Evolutionary conservation across 2,797 vertebrate genomes (phyloP), one percentile per base, ranked within the genome.

Genomic region (Balearica regulorum): DNA sequence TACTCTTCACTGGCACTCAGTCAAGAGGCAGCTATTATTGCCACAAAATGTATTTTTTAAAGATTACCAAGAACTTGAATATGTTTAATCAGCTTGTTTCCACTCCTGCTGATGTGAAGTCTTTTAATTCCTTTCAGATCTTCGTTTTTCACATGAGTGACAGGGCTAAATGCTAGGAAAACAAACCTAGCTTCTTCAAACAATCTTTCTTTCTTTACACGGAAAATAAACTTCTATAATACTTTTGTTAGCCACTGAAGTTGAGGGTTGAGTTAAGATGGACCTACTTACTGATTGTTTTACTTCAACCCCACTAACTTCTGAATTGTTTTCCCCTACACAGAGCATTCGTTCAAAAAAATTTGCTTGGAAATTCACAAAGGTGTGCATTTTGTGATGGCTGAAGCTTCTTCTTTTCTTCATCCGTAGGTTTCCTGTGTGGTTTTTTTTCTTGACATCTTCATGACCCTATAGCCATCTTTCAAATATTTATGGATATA

Each of bases 1-100:
- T 58, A 81, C 13, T 77, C 2, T 14, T 82, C 77, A 49, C 53
- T 83, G 41, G 26, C 64, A 82, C 53, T 87, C 49, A 92, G 49
- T 72, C 87, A 91, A 78, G 20, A 58, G 62, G 39, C 51, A 93
- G 46, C 11, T 87, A 60, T 76, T 87, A 62, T 89, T 91, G 28
- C 10, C 28, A 58, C 77, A 75, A 80, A 88, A 88, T 29, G 0
- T 53, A 55, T 70, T 62, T 71, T 87, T 92, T 65, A 49, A 85
- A 54, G 54, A 86, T 83, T 93, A 80, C 44, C 41, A 33, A 79
- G 79, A 89, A 57, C 35, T 77, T 76, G 28, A 88, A 71, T 66
- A 70, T 51, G 26, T 91, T 94, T 91, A 93, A 92, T 94, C 84
- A 86, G 43, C 53, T 93, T 95, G 48, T 53, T 92, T 95, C 69